These are phyloP conservation scores for Valencia hispanica DNA, from an alignment of 2,797 vertebrate genomes.

Conservation along the genomic window DNA sequence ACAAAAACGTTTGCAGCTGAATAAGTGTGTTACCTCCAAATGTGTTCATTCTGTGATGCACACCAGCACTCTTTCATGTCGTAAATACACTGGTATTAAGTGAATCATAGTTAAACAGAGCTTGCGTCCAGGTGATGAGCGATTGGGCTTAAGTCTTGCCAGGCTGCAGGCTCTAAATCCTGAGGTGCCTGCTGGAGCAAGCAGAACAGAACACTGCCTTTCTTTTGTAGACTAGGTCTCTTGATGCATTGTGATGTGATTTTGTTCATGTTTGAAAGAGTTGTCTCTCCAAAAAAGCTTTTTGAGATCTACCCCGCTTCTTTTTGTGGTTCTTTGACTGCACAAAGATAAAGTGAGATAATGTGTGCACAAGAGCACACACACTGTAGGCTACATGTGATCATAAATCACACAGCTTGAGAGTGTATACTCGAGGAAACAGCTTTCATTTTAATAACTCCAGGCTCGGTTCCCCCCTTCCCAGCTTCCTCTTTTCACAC, in stretches of 20 bases:
- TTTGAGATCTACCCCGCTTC: conserved; percentile 19
- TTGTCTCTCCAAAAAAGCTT: conserved; percentile 26
- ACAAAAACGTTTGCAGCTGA: conserved; percentile 37
- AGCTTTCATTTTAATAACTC: conserved; percentile 50
- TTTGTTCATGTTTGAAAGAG: conserved; percentile 24
- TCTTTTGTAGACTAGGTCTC: conserved; percentile 5
- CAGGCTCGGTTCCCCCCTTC: background rate
- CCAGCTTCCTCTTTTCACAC: background rate
- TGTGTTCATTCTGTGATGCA: conserved; percentile 25
- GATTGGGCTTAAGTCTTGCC: conserved; percentile 5
- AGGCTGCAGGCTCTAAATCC: conserved; percentile 18
- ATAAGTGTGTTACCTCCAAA: conserved; percentile 6
- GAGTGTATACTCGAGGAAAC: conserved; percentile 19
- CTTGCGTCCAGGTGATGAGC: conserved; percentile 48
- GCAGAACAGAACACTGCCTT: conserved; percentile 9
- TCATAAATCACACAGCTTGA: conserved; percentile 39
- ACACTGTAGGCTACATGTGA: conserved; percentile 14
- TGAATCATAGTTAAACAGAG: conserved; percentile 44
- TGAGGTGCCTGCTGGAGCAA: conserved; percentile 20
- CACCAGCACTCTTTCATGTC: conserved; percentile 45
- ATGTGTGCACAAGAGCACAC: conserved; percentile 15
- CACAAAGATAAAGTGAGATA: conserved; percentile 9
- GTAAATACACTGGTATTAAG: conserved; percentile 39
- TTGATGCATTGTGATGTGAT: conserved; percentile 4
- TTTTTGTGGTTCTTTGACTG: conserved; percentile 51